Evolutionary conservation across 2,797 vertebrate species (phyloP), one percentile per base, ranked within the genome.

Genomic region (Mus minutoides): DNA sequence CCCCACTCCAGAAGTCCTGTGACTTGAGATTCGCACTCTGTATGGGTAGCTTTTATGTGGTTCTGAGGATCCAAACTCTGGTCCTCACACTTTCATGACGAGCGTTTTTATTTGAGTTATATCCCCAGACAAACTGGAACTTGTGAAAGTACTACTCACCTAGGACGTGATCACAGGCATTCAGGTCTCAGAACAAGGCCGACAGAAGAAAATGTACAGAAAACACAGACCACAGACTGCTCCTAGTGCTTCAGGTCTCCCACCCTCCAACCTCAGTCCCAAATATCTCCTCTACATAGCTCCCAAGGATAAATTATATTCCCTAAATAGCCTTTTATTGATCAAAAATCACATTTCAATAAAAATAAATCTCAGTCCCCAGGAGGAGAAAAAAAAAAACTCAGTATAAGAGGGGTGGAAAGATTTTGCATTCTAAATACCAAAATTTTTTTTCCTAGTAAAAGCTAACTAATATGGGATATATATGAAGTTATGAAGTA

Each of bases 391-490:
- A 19, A n/a, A 19, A n/a, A 75, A 92, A 78, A 75, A 71, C 77
- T 96, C 71, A 94, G 24, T 87, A 52, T 82, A 92, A 85, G n/a
- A 69, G 52, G n/a, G 62, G 71, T 90, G 3, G 58, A 88, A 95
- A 75, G 37, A 97, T 77, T 94, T 62, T 67, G 26, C 52, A 77
- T 56, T 92, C n/a, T n/a, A n/a, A n/a, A 84, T 14, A 92, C 4
- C 71, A 86, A 80, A 90, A 7, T 49, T 2, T 0, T 22, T 77
- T 60, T 22, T 87, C 16, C 56, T n/a, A 88, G 26, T 73, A 84
- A 96, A 96, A 96, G 19, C 19, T 80, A 60, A 95, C 91, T 89
- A 90, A 95, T 37, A 75, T 84, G 80, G 95, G 21, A 95, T 54
- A 40, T 26, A 94, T 43, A 29, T 37, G 8, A 85, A 93, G 13